Conservation (phyloP, 2,888 invertebrate species). For the Apamea epomidion region DNA sequence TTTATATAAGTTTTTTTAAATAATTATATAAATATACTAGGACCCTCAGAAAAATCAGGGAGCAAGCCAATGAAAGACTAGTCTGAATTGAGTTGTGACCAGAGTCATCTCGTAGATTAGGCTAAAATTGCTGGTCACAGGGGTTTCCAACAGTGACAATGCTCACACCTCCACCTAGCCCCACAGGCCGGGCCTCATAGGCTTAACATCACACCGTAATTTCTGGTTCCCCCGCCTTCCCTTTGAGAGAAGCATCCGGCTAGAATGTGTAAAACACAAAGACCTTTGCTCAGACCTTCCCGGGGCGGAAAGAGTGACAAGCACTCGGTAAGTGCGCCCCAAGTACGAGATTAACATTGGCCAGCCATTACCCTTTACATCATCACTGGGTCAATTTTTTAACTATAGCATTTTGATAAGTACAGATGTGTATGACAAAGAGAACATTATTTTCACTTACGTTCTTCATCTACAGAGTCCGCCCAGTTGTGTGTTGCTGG, state of each 20-base stretch:
- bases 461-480: slow-evolving; percentile 95
- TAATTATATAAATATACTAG: slow-evolving; percentile 15
- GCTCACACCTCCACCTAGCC: slow-evolving; percentile 86
- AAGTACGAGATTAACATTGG: slow-evolving; percentile 94
- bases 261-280: slow-evolving; percentile 91
- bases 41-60: slow-evolving; percentile 86
- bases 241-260: slow-evolving; percentile 92
- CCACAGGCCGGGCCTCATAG: slow-evolving; percentile 88
- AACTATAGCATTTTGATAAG: background rate
- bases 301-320: slow-evolving; percentile 91
- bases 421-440: slow-evolving; percentile 5
- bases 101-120: slow-evolving; percentile 93
- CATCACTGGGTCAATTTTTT: slow-evolving; percentile 84
- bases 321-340: slow-evolving; percentile 93
- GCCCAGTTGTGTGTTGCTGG: slow-evolving; percentile 93
- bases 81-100: slow-evolving; percentile 96
- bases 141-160: slow-evolving; percentile 92
- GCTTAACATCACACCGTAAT: slow-evolving; percentile 88
- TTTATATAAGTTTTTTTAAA: background rate
- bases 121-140: slow-evolving; percentile 94
- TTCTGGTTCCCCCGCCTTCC: slow-evolving; percentile 94
- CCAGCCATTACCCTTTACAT: slow-evolving; percentile 87
- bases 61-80: slow-evolving; percentile 93
- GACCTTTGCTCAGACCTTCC: slow-evolving; percentile 96
- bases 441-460: slow-evolving; percentile 84